Percentiles rank a stretch among this genome's conserved stretches.
phyloP scores from a whole-genome alignment of 2,888 invertebrate species.

The Candidula unifasciata region DNA sequence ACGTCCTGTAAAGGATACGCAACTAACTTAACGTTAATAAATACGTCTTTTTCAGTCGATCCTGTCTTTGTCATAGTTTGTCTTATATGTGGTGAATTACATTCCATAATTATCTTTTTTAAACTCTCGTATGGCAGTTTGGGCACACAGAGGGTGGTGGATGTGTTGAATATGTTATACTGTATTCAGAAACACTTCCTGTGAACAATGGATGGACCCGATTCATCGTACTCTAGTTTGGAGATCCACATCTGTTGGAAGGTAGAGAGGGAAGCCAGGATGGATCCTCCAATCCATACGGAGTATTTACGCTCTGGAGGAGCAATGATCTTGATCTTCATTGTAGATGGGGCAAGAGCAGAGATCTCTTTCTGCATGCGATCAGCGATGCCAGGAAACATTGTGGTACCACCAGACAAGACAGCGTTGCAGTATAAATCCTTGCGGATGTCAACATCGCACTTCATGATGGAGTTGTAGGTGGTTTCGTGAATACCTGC shows the following conservation, averaged over 20 bases:
- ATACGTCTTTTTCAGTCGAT: no score
- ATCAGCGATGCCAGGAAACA: conserved; percentile 25
- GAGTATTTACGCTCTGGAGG: conserved; percentile 21
- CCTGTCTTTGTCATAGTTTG: no score
- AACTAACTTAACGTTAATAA: no score
- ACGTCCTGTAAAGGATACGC: no score
- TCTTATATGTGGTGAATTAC: no score
- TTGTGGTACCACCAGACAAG: conserved; percentile 4
- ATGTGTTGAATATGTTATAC: no score
- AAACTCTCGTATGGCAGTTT: no score
- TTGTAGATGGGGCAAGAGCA: conserved; percentile 1
- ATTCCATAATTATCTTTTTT: no score
- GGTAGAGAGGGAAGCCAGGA: conserved; percentile 22
- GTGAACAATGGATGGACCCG: conserved; percentile 21
- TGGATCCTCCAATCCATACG: conserved; percentile 21
- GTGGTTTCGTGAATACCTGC: conserved; percentile 22
- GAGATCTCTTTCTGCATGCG: conserved; percentile 16
- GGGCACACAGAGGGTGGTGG: no score
- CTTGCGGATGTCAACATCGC: conserved; percentile 23
- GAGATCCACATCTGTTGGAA: conserved; percentile 32
- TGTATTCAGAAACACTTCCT: conserved; percentile 38
- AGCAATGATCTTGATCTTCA: conserved; percentile 30
- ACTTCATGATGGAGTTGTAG: conserved; percentile 30
- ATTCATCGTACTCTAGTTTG: conserved; percentile 23
- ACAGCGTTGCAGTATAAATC: conserved; percentile 11